A percentile compares a stretch with the other conserved stretches of the same genome.
phyloP scores from a whole-genome alignment of 2,888 invertebrate genomes.

The Tribolium freemani region DNA sequence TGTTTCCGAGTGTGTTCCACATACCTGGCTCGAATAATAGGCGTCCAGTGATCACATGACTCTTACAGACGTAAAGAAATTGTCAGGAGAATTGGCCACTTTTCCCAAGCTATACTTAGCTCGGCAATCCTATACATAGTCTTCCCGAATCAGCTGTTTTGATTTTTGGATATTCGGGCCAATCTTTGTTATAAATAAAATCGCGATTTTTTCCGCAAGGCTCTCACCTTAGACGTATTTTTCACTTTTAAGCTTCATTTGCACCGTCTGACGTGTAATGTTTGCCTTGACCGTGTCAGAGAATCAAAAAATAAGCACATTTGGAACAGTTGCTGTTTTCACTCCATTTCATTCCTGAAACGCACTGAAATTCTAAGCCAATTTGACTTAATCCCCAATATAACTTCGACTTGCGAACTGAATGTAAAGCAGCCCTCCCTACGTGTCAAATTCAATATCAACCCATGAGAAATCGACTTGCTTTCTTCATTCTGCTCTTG shows the following conservation, averaged over 20 bases:
- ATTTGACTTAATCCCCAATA: too few relatives aligned
- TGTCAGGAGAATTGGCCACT: slow-evolving; percentile 20
- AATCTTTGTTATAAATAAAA: slow-evolving; percentile 10
- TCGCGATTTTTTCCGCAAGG: slow-evolving; percentile 16
- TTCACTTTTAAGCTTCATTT: slow-evolving; percentile 17
- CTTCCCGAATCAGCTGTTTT: slow-evolving; percentile 43
- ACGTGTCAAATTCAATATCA: neutral
- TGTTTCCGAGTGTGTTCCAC: slow-evolving; percentile 10
- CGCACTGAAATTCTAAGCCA: too few relatives aligned
- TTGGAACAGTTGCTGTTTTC: slow-evolving; percentile 14
- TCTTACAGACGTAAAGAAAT: slow-evolving; percentile 13
- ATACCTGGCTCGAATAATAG: slow-evolving; percentile 23
- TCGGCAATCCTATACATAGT: slow-evolving; percentile 42
- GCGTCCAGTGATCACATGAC: slow-evolving; percentile 6
- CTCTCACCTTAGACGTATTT: slow-evolving; percentile 37
- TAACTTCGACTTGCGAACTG: too few relatives aligned
- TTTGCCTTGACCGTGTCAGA: slow-evolving; percentile 33
- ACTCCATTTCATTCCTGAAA: neutral
- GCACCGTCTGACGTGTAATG: slow-evolving; percentile 17
- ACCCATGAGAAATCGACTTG: neutral
- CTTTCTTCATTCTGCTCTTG: neutral
- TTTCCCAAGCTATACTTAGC: slow-evolving; percentile 43
- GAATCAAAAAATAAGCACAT: slow-evolving; percentile 17
- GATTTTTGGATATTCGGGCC: neutral
- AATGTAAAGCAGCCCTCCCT: neutral